These are phyloP conservation scores for honey bee (Apis mellifera) DNA, from an alignment of 1,140 invertebrate species.

Conservation along the genomic window Amel_HAv3.1 CM009933.2:11321501-11322000, in stretches of 20 bases:
- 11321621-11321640: not conserved
- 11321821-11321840: slow-evolving; percentile 56
- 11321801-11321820: slow-evolving; percentile 6
- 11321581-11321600: no score
- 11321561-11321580: no score
- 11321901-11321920: slow-evolving; percentile 32
- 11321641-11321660: not conserved
- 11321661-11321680: slow-evolving; percentile 12
- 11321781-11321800: slow-evolving; percentile 50
- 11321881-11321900: slow-evolving; percentile 48
- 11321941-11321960: slow-evolving; percentile 24
- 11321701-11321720: slow-evolving; percentile 25
- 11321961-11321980: not conserved
- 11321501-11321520: no score
- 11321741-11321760: slow-evolving; percentile 44
- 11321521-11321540: no score
- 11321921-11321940: slow-evolving; percentile 31
- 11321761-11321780: slow-evolving; percentile 46
- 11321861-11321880: slow-evolving; percentile 54
- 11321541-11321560: no score
- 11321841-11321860: slow-evolving; percentile 63
- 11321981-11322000: slow-evolving; percentile 29
- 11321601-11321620: no score
- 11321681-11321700: slow-evolving; percentile 9
- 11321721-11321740: slow-evolving; percentile 39